Evolutionary conservation across 2,113 vertebrate genomes (phyloP).

Genomic region (Myotis davidii): DNA sequence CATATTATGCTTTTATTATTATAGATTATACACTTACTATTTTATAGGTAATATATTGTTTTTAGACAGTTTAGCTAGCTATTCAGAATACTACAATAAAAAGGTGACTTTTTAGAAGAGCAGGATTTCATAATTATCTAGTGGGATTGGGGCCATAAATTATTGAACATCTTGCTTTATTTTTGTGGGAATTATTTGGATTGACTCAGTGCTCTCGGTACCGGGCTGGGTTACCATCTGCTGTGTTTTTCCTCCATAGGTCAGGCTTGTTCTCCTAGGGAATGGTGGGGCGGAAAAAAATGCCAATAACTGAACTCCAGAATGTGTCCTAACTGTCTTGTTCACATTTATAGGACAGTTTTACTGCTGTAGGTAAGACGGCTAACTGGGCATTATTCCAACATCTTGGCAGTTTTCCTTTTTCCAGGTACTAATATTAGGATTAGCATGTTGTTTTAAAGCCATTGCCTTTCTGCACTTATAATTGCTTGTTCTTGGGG

Average conservation of each 20-base stretch:
- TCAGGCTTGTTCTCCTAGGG: slow-evolving; percentile 65
- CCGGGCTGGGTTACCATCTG: slow-evolving; percentile 72
- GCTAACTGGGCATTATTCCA: slow-evolving; percentile 83
- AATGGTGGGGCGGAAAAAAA: slow-evolving; percentile 16
- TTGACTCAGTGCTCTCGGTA: slow-evolving; percentile 72
- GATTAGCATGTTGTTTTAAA: slow-evolving; percentile 82
- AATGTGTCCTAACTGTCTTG: slow-evolving; percentile 71
- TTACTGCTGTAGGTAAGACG: slow-evolving; percentile 82
- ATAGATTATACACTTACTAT: background rate
- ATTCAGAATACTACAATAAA: slow-evolving; percentile 20
- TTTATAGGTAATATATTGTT: slow-evolving; percentile 38
- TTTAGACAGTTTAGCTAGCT: slow-evolving; percentile 23
- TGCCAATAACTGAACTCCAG: slow-evolving; percentile 62
- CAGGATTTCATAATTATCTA: slow-evolving; percentile 63
- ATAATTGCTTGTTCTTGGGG: slow-evolving; percentile 79
- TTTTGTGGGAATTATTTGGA: slow-evolving; percentile 72
- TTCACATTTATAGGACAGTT: slow-evolving; percentile 79
- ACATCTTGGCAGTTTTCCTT: slow-evolving; percentile 79
- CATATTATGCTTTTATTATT: too few species aligned
- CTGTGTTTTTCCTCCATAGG: slow-evolving; percentile 63
- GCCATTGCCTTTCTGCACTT: slow-evolving; percentile 82
- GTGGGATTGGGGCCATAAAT: slow-evolving; percentile 68
- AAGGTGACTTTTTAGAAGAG: slow-evolving; percentile 39
- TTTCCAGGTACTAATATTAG: slow-evolving; percentile 83
- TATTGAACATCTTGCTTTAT: slow-evolving; percentile 71